Base-by-base conservation (phyloP, 1,140 invertebrate genomes). In the Scylla paramamosain region DNA sequence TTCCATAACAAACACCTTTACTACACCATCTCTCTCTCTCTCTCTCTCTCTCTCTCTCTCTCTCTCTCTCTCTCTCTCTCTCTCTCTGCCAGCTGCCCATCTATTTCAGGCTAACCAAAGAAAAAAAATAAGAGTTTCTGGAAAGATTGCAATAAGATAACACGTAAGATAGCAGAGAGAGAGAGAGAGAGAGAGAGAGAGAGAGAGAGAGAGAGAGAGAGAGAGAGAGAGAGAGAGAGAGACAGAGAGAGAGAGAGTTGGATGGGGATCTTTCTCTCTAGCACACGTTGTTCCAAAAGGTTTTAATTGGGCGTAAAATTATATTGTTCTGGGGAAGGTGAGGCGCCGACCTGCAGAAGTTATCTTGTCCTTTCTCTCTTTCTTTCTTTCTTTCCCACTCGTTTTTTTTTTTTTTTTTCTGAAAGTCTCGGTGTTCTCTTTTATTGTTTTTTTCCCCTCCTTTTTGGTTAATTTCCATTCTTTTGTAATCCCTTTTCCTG, bases 181-280 rank as follows among this genome's bases (percentile, higher is more conserved):
- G 52, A 59, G 52, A 59, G 20, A 77, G n/a, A 77, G n/a, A n/a
- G n/a, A n/a, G 20, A 77, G 20, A 25, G 20, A 39, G 67, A 25
- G n/a, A n/a, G n/a, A 77, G 20, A 25, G 67, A 77, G 67, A 77
- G 67, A 77, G 67, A 77, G 67, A 77, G 67, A 77, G 67, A 77
- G 67, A 77, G 52, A 77, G 67, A 77, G 67, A 77, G 67, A 77
- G 67, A 77, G 67, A 77, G 67, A 77, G 67, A 67, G 59, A 67
- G 59, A 67, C 7, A 67, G 59, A 67, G 59, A 67, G 59, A 67
- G 59, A 67, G 59, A 67, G 59, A 48, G 46, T 48, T 48, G 46
- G 4, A 14, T 14, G 46, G 52, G 52, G 52, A n/a, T 77, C n/a
- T 77, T 77, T 25, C 67, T n/a, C 10, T 77, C 8, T 8, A 25